Percentiles rank a stretch among this genome's conserved stretches.
Conservation (phyloP, 2,888 invertebrate species). For the Ferrisia virgata region DNA sequence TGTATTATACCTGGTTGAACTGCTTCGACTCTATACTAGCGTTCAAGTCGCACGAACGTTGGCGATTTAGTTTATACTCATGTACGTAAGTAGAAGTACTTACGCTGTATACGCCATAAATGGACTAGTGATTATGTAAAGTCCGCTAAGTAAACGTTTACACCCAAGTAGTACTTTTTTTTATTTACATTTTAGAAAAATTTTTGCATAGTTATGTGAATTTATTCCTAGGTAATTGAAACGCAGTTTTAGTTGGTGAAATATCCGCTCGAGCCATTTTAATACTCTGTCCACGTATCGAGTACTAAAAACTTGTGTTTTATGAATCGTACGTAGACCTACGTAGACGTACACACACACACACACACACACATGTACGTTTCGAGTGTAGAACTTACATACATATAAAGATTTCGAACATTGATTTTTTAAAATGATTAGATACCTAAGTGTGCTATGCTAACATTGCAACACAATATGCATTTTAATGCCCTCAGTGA, state of each 20-base stretch:
- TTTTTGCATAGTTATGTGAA: background rate
- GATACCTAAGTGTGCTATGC: background rate
- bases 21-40: background rate
- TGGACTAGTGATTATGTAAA: background rate
- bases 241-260: background rate
- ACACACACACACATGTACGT: too few species aligned
- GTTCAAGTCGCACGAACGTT: constrained; percentile 5
- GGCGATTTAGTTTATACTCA: background rate
- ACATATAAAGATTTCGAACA: background rate
- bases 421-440: background rate
- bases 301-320: background rate
- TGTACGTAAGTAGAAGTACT: too few species aligned
- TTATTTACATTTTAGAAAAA: background rate
- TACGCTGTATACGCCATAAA: too few species aligned
- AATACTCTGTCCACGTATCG: background rate
- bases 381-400: background rate
- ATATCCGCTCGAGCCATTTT: background rate
- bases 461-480: background rate
- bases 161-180: background rate
- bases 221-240: background rate
- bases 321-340: background rate
- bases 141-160: background rate
- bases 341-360: too few species aligned
- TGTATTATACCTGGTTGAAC: background rate
- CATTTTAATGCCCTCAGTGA: background rate